Percentiles rank a stretch among this genome's conserved stretches.
Evolutionary conservation across 2,888 invertebrate species (phyloP).

Genomic region (Leptinotarsa tumamoca): DNA sequence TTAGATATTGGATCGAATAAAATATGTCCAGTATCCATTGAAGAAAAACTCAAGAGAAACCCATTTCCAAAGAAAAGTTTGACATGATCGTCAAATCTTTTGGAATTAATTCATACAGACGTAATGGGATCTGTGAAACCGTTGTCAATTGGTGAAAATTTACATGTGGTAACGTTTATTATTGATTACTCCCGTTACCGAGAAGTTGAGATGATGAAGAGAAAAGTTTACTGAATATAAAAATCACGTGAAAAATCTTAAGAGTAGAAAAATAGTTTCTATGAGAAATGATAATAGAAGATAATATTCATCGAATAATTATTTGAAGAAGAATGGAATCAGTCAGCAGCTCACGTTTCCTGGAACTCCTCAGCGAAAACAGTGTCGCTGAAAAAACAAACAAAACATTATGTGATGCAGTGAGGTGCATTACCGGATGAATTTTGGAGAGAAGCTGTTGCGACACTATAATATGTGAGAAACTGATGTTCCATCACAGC

Average conservation of each 20-base stretch:
- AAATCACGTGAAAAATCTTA: neutral
- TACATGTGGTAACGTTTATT: conserved; percentile 55
- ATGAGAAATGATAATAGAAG: conserved; percentile 7
- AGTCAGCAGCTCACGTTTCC: neutral
- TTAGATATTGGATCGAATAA: neutral
- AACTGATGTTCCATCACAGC: neutral
- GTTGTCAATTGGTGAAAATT: conserved; percentile 48
- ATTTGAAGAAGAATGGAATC: neutral
- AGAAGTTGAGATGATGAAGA: neutral
- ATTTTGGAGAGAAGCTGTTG: neutral
- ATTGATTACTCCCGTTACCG: conserved; percentile 56
- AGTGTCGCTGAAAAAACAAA: neutral
- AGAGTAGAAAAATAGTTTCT: neutral
- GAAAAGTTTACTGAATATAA: neutral
- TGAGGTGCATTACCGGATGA: neutral
- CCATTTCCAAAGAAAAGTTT: conserved; percentile 6
- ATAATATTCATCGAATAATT: conserved; percentile 1
- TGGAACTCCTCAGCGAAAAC: conserved; percentile 5
- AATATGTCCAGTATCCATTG: neutral
- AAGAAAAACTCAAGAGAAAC: conserved; percentile 1
- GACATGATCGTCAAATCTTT: neutral
- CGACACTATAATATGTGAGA: neutral
- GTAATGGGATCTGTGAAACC: conserved; percentile 53
- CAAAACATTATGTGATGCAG: neutral
- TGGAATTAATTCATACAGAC: neutral